Percentiles rank a stretch among this genome's conserved stretches.
Evolutionary conservation across 2,113 vertebrate genomes (phyloP).

Genomic region (Oncorhynchus clarkii): DNA sequence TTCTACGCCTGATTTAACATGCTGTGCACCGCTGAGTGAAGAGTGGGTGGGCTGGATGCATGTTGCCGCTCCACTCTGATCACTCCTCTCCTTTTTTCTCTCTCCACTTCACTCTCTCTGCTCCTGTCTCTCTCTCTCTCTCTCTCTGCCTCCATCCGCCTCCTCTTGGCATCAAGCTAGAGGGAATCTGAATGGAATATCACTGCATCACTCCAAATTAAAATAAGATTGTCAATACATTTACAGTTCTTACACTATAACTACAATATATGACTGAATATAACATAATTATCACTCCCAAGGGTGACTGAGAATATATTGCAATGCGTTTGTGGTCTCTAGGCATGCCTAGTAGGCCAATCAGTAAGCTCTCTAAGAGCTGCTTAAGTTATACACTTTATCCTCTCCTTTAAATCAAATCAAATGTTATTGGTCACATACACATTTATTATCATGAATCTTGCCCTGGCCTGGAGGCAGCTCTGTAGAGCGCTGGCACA

Average conservation of each 20-base stretch:
- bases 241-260: too few species aligned
- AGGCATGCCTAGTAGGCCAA: too few species aligned
- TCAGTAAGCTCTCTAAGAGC: too few species aligned
- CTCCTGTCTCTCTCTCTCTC: constrained; percentile 3
- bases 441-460: too few species aligned
- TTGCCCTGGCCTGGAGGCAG: too few species aligned
- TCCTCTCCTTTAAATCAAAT: too few species aligned
- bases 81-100: constrained; percentile 4
- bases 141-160: constrained; percentile 6
- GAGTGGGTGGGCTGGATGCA: constrained; percentile 36
- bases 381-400: too few species aligned
- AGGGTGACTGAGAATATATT: background rate
- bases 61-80: background rate
- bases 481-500: too few species aligned
- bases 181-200: background rate
- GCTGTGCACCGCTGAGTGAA: constrained; percentile 24
- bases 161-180: background rate
- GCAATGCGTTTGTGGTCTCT: too few species aligned
- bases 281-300: background rate
- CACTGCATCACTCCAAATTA: background rate
- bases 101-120: background rate
- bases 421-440: too few species aligned
- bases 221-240: background rate
- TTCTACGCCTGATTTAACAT: constrained; percentile 9
- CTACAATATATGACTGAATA: background rate